phyloP scores from a whole-genome alignment of 2,113 vertebrate species.

The Pipra filicauda region DNA sequence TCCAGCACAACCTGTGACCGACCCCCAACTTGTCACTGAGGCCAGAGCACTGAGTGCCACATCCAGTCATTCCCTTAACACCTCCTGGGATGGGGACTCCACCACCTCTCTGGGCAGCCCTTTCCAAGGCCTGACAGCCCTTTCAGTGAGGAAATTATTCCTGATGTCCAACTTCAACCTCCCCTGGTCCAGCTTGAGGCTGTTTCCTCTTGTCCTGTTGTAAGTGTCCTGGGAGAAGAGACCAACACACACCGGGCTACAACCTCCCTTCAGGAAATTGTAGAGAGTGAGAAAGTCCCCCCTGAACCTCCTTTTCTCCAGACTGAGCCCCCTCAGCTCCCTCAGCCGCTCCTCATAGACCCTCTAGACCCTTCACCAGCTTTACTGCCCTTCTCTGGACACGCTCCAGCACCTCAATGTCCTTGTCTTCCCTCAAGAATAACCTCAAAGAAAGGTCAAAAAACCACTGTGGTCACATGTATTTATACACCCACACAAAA shows the following conservation, averaged over 20 bases:
- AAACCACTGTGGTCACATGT: neutral
- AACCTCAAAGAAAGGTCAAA: neutral
- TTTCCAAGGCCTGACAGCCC: neutral
- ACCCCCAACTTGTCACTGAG: neutral
- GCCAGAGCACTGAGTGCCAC: neutral
- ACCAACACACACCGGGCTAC: neutral
- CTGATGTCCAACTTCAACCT: neutral
- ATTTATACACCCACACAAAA: neutral
- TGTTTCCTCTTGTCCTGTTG: neutral
- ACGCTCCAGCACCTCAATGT: neutral
- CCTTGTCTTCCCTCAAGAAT: neutral
- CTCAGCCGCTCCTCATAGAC: neutral
- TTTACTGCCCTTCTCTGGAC: neutral
- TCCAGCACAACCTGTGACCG: neutral
- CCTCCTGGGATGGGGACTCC: neutral
- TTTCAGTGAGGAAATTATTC: neutral
- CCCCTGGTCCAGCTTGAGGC: neutral
- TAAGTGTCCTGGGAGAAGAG: neutral
- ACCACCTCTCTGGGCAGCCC: neutral
- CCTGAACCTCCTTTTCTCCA: neutral
- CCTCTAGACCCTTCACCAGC: neutral
- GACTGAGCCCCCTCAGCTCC: neutral
- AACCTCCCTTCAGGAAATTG: neutral
- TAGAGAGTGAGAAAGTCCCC: neutral
- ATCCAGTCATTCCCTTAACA: neutral